These are phyloP conservation scores for Junco hyemalis DNA, from an alignment of 2,113 vertebrate species.

Conservation along the genomic window DNA sequence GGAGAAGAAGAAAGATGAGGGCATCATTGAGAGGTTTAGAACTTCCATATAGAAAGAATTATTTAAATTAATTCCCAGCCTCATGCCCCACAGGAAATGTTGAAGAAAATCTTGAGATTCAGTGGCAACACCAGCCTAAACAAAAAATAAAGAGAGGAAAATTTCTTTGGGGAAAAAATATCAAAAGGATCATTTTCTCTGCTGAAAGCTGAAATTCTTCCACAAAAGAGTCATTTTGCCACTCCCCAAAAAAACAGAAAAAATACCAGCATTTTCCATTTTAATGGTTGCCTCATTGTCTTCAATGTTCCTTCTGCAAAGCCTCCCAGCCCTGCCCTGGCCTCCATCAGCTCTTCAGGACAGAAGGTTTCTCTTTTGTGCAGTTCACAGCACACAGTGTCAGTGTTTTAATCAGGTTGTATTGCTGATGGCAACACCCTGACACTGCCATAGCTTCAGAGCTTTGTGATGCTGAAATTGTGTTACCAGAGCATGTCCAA, in stretches of 20 bases:
- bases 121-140: background rate
- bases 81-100: background rate
- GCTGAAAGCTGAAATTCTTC: constrained; percentile 7
- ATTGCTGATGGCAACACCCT: background rate
- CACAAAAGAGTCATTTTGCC: constrained; percentile 2
- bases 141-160: background rate
- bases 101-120: background rate
- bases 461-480: background rate
- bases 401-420: background rate
- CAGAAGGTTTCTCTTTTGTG: background rate
- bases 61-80: background rate
- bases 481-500: background rate
- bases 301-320: background rate
- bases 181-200: background rate
- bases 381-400: background rate
- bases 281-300: background rate
- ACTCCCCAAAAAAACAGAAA: background rate
- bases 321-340: background rate
- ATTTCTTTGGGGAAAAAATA: background rate
- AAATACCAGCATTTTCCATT: background rate
- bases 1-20: background rate
- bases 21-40: background rate
- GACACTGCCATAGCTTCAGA: background rate
- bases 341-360: background rate
- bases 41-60: background rate